Base-by-base conservation (phyloP, 2,113 vertebrate genomes). In the Sakesphorus luctuosus region DNA sequence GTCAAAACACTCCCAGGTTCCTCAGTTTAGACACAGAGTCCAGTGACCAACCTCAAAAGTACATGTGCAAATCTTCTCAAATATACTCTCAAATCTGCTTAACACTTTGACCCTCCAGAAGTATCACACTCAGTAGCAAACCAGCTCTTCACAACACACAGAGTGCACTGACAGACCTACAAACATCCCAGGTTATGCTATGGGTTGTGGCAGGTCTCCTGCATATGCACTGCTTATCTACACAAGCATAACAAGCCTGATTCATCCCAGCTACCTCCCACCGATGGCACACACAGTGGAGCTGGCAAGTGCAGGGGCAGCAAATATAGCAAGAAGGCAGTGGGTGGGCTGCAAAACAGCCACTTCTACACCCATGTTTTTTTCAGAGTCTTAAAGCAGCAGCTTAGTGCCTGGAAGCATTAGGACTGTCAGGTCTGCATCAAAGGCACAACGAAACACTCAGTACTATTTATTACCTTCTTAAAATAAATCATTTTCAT, bases 231-330 rank as follows among this genome's bases (percentile, higher is more conserved):
- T 20, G 74, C 33, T 75, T 31, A 35, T 46, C 71, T 66, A 36
- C 13, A 44, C 46, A n/a, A 35, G 36, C 20, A 12, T 3, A 76
- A 69, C 11, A 38, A 67, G 33, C 2, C 24, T 1, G 6, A 29
- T n/a, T 65, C 73, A 89, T 46, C 53, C 28, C 1, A 0, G 67
- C 71, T 47, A 19, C n/a, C 29, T 65, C 35, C 82, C 43, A 49
- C 26, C 0, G 0, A 25, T 2, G 17, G 53, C 11, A 5, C 55
- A 31, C 23, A 17, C 63, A 17, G 46, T 4, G n/a, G 21, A 76
- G 52, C 66, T 68, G 66, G 52, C 69, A 85, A 36, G 40, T 5
- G 35, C 66, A 68, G 40, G 31, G 78, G 10, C 19, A 88, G 44
- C 43, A 83, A 90, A 69, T 11, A 20, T 1, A 79, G 63, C 35